Base-by-base conservation (phyloP, 64 coral and sea anemone species). In the Pachyseris speciosa region DNA sequence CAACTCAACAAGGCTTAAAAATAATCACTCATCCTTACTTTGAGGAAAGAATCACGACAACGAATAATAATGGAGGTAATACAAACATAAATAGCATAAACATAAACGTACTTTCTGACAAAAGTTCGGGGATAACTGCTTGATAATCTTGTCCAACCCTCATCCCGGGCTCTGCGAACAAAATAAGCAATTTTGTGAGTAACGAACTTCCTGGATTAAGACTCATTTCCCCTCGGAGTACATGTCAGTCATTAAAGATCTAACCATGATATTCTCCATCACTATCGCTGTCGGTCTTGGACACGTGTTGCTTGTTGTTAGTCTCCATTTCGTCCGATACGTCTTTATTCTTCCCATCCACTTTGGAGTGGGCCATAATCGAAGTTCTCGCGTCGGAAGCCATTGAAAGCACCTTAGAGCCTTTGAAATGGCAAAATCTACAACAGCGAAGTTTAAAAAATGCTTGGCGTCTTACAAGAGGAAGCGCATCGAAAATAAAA, bases 71-170 rank as follows among this genome's bases (percentile, higher is more conserved):
- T 61, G 12, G 27, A 8, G 5, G 58, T 61, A 45, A 45, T 6
- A 45, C 4, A 19, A 51, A 43, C 67, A 87, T 5, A 57, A 19
- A 29, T 7, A 47, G 52, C 40, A 20, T 71, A 70, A 70, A 76
- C 55, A 76, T 0, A 17, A 76, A 63, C 75, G 72, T 84, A 88
- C 80, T 79, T 22, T 89, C 93, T 47, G 78, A 84, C 28, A 87
- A 58, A 31, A 94, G 74, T 2, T 94, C 87, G 20, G 93, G 93
- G 19, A 94, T 84, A 58, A 57, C 24, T 2, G 93, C 93, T 90
- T 94, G 93, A 69, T 86, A 94, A 28, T 94, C 93, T 5, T 79
- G 57, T 64, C 93, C 93, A 42, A 94, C 93, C 85, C 93, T 53
- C 93, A 94, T 94, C n/a, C 93, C 93, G 57, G 87, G 93, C 40